These are phyloP conservation scores for Cataglyphis cursor DNA, from an alignment of 2,888 invertebrate genomes.

Conservation along the genomic window DNA sequence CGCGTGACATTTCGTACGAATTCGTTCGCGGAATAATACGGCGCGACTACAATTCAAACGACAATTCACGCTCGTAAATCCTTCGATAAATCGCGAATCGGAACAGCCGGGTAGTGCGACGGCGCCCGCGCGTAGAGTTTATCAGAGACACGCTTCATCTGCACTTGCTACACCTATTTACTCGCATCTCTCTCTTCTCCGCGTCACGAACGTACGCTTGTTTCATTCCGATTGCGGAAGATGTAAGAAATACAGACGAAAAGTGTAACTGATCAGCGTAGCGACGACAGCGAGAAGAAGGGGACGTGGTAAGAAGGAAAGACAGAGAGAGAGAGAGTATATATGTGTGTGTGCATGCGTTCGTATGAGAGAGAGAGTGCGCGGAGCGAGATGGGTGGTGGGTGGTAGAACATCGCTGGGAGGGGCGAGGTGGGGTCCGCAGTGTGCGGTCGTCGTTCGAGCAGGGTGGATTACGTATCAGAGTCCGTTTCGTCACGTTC, in stretches of 20 bases:
- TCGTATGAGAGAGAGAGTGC: slow-evolving; percentile 21
- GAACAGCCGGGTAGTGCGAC: not conserved
- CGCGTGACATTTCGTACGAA: slow-evolving; percentile 21
- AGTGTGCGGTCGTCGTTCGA: slow-evolving; percentile 83
- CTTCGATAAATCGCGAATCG: not conserved
- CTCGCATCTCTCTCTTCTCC: not conserved
- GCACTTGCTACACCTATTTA: not conserved
- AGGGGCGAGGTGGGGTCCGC: slow-evolving; percentile 77
- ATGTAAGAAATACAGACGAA: not conserved
- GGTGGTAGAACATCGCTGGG: slow-evolving; percentile 59
- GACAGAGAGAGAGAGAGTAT: not conserved
- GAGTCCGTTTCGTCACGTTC: slow-evolving; percentile 71
- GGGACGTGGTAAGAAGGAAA: not conserved
- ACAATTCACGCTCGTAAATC: not conserved
- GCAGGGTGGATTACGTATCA: slow-evolving; percentile 78
- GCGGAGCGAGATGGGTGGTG: slow-evolving; percentile 64
- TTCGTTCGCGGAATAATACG: not conserved
- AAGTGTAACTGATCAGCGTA: not conserved
- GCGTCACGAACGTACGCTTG: not conserved
- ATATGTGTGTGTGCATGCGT: not conserved
- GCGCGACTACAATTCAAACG: not conserved
- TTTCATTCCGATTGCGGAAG: not conserved
- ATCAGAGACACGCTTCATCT: not conserved
- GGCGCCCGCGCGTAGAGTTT: not conserved
- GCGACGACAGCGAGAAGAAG: not conserved